Conservation (phyloP, 1,140 invertebrate genomes). For the Drosophila carrolli region DNA sequence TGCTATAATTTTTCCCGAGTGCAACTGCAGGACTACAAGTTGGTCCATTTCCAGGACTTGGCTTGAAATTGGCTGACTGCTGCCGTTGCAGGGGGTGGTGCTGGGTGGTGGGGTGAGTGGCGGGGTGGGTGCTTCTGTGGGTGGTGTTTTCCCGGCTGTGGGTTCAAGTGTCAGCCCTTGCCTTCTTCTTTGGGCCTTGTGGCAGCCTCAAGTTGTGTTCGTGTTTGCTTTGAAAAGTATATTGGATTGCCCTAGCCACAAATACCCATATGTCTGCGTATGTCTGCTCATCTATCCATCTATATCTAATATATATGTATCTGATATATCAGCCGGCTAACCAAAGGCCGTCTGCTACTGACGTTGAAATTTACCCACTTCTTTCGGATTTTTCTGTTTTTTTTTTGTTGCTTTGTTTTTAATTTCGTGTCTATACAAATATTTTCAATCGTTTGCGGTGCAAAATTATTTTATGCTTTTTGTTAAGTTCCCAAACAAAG, state of each 20-base stretch:
- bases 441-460: slow-evolving; percentile 24
- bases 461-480: slow-evolving; percentile 1
- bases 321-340: slow-evolving; percentile 29
- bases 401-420: slow-evolving; percentile 30
- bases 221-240: slow-evolving; percentile 80
- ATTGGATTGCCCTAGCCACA: slow-evolving; percentile 64
- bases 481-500: slow-evolving; percentile 53
- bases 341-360: slow-evolving; percentile 50
- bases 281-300: slow-evolving; percentile 14
- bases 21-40: slow-evolving; percentile 33
- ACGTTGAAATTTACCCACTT: slow-evolving; percentile 48
- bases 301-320: slow-evolving; percentile 10
- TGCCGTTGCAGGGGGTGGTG: slow-evolving; percentile 17
- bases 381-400: background rate
- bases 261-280: slow-evolving; percentile 7
- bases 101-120: background rate
- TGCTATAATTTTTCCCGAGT: background rate
- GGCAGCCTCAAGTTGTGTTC: slow-evolving; percentile 63
- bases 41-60: slow-evolving; percentile 67
- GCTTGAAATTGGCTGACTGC: slow-evolving; percentile 42
- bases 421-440: slow-evolving; percentile 35
- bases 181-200: slow-evolving; percentile 24
- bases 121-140: background rate
- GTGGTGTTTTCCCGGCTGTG: slow-evolving; percentile 25
- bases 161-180: slow-evolving; percentile 53